These are phyloP conservation scores for Cyclopterus lumpus DNA, from an alignment of 2,797 vertebrate species.

Conservation along the genomic window DNA sequence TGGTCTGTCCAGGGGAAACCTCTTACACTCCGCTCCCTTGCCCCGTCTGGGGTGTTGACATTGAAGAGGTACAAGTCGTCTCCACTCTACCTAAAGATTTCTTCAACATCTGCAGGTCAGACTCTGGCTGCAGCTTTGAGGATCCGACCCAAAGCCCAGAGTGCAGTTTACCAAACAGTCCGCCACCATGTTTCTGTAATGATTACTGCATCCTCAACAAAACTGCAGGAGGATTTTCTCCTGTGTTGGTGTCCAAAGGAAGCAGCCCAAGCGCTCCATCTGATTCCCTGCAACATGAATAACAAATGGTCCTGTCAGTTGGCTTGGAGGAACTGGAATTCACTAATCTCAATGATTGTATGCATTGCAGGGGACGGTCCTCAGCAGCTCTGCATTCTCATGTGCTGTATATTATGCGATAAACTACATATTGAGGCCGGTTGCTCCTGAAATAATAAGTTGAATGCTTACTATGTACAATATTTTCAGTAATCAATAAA, in stretches of 20 bases:
- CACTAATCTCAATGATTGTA: not conserved
- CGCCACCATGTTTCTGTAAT: not conserved
- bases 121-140: conserved; percentile 66
- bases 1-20: conserved; percentile 8
- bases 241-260: conserved; percentile 51
- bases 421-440: not conserved
- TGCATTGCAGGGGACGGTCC: not conserved
- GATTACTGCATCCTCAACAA: conserved; percentile 70
- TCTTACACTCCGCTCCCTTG: conserved; percentile 64
- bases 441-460: not conserved
- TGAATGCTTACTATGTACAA: not conserved
- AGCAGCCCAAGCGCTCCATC: not conserved
- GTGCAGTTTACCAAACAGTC: conserved; percentile 45
- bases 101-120: conserved; percentile 24
- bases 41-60: not conserved
- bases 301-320: not conserved
- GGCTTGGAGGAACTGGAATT: not conserved
- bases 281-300: not conserved
- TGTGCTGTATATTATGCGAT: not conserved
- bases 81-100: conserved; percentile 14
- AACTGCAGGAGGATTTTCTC: conserved; percentile 56
- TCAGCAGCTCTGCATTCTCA: not conserved
- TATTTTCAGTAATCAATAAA: conserved; percentile 17
- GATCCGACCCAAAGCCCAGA: conserved; percentile 41
- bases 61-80: not conserved